These are phyloP conservation scores for Congeria kusceri DNA, from an alignment of 2,888 invertebrate genomes.

Conservation along the genomic window DNA sequence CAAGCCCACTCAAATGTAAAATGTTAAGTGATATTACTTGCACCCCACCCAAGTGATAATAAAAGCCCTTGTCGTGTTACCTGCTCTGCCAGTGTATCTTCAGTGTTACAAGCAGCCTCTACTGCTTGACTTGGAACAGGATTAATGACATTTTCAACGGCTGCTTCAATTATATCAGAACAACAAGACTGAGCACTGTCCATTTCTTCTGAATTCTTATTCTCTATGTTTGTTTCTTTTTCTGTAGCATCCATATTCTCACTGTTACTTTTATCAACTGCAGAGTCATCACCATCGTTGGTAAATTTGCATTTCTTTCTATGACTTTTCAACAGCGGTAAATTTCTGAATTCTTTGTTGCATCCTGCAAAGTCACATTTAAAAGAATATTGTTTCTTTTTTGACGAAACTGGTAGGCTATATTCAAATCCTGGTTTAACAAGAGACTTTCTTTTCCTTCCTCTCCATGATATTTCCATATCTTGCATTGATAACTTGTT, in stretches of 20 bases:
- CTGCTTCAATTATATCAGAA: not conserved
- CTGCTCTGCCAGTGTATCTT: not conserved
- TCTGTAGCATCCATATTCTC: not conserved
- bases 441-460: constrained; percentile 7
- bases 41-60: no score
- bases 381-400: not conserved
- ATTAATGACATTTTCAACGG: not conserved
- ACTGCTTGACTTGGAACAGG: not conserved
- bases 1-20: no score
- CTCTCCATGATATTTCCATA: not conserved
- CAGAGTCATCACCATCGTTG: not conserved
- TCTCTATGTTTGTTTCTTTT: not conserved
- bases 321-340: not conserved
- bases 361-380: not conserved
- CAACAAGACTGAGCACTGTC: not conserved
- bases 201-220: not conserved
- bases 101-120: not conserved
- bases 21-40: no score
- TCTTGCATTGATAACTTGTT: not conserved
- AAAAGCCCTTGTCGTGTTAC: no score
- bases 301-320: not conserved
- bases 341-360: not conserved
- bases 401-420: not conserved
- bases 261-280: not conserved
- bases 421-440: not conserved